Conservation (phyloP, 2,113 vertebrate genomes). For the Rhipidura dahli region DNA sequence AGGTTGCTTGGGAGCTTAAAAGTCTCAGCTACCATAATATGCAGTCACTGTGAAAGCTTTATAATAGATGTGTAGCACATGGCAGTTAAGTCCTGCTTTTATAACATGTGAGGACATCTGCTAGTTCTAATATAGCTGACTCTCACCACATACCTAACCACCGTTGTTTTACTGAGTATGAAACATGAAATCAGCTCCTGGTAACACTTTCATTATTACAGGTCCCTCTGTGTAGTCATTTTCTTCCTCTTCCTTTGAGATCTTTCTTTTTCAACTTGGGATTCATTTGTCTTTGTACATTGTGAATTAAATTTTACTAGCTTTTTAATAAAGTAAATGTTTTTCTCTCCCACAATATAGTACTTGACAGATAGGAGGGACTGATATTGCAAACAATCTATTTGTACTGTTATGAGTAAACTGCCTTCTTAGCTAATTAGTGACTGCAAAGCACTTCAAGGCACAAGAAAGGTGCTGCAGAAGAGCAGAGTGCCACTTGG, state of each 20-base stretch:
- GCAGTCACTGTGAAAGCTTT: background rate
- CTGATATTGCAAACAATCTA: background rate
- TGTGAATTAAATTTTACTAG: background rate
- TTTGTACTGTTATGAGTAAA: background rate
- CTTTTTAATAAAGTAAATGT: background rate
- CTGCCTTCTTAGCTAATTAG: background rate
- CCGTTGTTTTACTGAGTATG: background rate
- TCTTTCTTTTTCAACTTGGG: background rate
- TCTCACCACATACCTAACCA: background rate
- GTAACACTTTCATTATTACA: background rate
- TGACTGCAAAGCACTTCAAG: background rate
- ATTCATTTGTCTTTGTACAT: background rate
- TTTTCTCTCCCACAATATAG: background rate
- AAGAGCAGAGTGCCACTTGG: background rate
- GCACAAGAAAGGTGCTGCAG: background rate
- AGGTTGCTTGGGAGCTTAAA: background rate
- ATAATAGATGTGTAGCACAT: background rate
- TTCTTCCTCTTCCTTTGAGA: background rate
- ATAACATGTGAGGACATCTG: background rate
- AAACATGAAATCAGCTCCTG: background rate
- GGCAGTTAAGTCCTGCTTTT: background rate
- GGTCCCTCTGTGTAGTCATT: background rate
- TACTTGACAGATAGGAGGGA: background rate
- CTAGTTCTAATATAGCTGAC: background rate
- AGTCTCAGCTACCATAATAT: background rate